Percentiles rank a stretch among this genome's conserved stretches.
These are phyloP conservation scores for Conopomorpha cramerella DNA, from an alignment of 1,140 invertebrate genomes.

Conservation along the genomic window DNA sequence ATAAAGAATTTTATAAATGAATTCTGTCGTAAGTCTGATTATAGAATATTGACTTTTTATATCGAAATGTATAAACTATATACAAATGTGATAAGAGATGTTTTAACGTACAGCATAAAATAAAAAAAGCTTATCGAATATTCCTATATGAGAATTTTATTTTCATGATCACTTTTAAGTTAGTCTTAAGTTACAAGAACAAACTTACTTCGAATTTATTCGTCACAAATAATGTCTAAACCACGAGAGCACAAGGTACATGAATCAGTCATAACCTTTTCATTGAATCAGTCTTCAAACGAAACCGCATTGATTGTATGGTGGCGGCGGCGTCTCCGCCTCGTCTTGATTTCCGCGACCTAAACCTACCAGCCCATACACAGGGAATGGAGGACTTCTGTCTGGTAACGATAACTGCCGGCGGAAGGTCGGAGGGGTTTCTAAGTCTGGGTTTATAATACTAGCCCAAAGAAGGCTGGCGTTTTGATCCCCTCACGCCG, in stretches of 20 bases:
- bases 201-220: too few species aligned
- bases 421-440: constrained; percentile 37
- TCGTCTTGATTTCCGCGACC: constrained; percentile 11
- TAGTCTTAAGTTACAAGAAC: too few species aligned
- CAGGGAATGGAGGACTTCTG: constrained; percentile 13
- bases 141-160: too few species aligned
- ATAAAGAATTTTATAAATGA: too few species aligned
- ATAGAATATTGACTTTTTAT: too few species aligned
- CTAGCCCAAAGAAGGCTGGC: constrained; percentile 39
- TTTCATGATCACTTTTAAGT: too few species aligned
- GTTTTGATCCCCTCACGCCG: constrained; percentile 31
- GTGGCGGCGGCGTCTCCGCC: constrained; percentile 46
- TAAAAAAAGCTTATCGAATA: too few species aligned
- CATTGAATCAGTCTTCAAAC: too few species aligned
- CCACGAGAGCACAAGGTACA: not conserved
- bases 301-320: constrained; percentile 36
- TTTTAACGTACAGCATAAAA: too few species aligned
- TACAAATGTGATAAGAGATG: too few species aligned
- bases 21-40: too few species aligned
- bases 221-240: constrained; percentile 1
- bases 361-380: constrained; percentile 15
- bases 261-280: not conserved
- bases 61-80: too few species aligned
- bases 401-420: constrained; percentile 31
- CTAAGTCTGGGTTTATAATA: constrained; percentile 29